Conservation (phyloP, 2,113 vertebrate species). For the Rhizomys pruinosus region DNA sequence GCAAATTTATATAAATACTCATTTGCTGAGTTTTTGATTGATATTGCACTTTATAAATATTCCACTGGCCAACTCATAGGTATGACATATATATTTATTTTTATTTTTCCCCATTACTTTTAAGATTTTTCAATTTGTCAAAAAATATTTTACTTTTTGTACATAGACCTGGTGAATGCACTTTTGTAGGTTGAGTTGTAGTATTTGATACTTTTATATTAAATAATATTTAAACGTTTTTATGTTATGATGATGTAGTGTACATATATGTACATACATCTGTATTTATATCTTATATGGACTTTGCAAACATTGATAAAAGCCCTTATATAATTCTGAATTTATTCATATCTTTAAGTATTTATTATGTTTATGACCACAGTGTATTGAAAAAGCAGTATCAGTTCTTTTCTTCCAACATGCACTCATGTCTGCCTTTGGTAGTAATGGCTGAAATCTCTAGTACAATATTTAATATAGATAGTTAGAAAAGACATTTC, state of each 20-base stretch:
- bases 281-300: not conserved
- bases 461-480: not conserved
- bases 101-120: too few relatives aligned
- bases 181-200: not conserved
- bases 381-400: not conserved
- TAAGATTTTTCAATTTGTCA: conserved; percentile 32
- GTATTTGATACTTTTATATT: not conserved
- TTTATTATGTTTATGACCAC: not conserved
- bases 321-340: not conserved
- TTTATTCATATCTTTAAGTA: conserved; percentile 3
- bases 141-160: not conserved
- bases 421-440: not conserved
- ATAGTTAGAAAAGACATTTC: not conserved
- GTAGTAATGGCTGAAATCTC: not conserved
- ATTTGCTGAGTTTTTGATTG: conserved; percentile 28
- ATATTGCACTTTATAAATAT: not conserved
- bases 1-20: conserved; percentile 17
- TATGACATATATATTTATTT: not conserved
- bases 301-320: not conserved
- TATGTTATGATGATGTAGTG: not conserved
- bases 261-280: not conserved
- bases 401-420: not conserved
- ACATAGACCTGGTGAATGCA: not conserved
- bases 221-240: not conserved
- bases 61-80: not conserved